Conservation (phyloP, 2,113 vertebrate genomes). For the Eublepharis macularius region DNA sequence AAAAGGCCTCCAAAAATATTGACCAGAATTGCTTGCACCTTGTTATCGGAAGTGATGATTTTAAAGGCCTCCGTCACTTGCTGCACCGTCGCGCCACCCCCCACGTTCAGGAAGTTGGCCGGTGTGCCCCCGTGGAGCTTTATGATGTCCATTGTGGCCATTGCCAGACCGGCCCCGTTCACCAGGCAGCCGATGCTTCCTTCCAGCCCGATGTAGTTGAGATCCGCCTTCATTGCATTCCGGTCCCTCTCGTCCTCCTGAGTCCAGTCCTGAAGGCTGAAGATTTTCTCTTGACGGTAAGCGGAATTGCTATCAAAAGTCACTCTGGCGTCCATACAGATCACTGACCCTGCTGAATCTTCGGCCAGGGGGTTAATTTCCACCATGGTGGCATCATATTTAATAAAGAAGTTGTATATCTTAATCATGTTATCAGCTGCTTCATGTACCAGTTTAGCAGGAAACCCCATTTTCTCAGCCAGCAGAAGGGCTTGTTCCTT, state of each 20-base stretch:
- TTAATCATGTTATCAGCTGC: conserved; percentile 94
- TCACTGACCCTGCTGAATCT: conserved; percentile 90
- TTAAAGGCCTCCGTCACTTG: conserved; percentile 99
- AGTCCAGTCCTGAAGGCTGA: conserved; percentile 91
- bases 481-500: conserved; percentile 91
- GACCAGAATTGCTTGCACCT: conserved; percentile 95
- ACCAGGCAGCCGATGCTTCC: conserved; percentile 97
- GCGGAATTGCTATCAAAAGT: conserved; percentile 95
- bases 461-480: conserved; percentile 95
- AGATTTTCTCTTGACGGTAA: conserved; percentile 92
- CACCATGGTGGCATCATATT: conserved; percentile 95
- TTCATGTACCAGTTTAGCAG: conserved; percentile 84
- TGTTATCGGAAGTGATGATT: conserved; percentile 68
- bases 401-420: conserved; percentile 91
- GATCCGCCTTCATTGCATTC: conserved; percentile 86
- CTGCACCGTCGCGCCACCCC: conserved; percentile 93
- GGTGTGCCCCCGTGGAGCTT: conserved; percentile 96
- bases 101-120: conserved; percentile 97
- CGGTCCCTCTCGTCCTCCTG: conserved; percentile 91
- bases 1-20: conserved; percentile 99
- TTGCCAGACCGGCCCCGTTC: conserved; percentile 95
- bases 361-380: conserved; percentile 99
- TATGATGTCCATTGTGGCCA: conserved; percentile 99
- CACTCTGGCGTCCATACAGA: conserved; percentile 99
- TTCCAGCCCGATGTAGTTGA: conserved; percentile 97